Evolutionary conservation across 2,888 invertebrate species (phyloP), one percentile per base, ranked within the genome.

Genomic region (Xestobium rufovillosum): DNA sequence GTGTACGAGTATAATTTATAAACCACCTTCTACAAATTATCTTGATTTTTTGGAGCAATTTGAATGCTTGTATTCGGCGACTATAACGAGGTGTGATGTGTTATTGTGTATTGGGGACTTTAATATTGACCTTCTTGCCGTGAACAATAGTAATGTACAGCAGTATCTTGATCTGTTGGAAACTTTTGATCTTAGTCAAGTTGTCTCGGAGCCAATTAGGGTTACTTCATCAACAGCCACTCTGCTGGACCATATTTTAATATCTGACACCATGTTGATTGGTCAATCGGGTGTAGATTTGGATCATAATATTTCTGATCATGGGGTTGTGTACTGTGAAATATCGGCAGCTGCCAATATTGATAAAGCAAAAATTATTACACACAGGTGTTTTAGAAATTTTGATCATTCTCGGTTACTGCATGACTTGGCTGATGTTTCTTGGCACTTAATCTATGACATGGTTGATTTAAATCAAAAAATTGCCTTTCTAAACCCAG

Each of bases 21-120:
- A n/a, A n/a, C n/a, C n/a, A n/a, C 23, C 23, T 19, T 19, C 23
- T 19, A 19, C 23, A 19, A 19, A 19, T n/a, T 19, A 19, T 19
- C n/a, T n/a, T 19, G n/a, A 19, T 6, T 19, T 19, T 19, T 19
- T 19, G 6, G 23, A 19, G n/a, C 6, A 19, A 6, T 19, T 19
- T 19, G 23, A 19, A n/a, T 8, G 23, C n/a, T 19, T 19, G 6
- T 19, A 19, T 19, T 19, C 23, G 23, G 23, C 6, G n/a, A 8
- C 6, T 19, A 19, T n/a, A 8, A 19, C n/a, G 23, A 19, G 6
- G 6, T 6, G 23, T 6, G 23, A 19, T 19, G n/a, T 19, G 6
- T 19, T 19, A 6, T 19, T 19, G n/a, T 19, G 23, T 19, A 19
- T 19, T 6, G 23, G 23, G 6, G 23, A 19, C n/a, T 8, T 19